Evolutionary conservation across 2,888 invertebrate genomes (phyloP).

Genomic region (Gibbula magus): DNA sequence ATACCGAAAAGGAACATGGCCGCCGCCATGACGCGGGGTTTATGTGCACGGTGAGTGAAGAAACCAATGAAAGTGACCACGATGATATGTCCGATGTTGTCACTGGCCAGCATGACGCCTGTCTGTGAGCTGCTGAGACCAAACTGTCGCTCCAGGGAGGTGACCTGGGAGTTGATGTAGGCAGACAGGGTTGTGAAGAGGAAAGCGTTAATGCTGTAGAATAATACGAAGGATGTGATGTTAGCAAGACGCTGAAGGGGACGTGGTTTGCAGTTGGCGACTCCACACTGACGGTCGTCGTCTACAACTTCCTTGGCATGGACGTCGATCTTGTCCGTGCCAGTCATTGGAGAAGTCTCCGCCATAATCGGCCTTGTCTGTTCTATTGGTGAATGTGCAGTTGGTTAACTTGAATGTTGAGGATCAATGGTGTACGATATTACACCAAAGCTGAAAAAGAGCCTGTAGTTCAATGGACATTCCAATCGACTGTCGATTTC

Average conservation of each 20-base stretch:
- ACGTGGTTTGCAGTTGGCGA: slow-evolving; percentile 44
- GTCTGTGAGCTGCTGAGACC: slow-evolving; percentile 60
- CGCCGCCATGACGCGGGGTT: slow-evolving; percentile 42
- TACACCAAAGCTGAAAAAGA: no score
- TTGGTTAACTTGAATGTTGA: no score
- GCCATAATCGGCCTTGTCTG: no score
- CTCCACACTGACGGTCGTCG: slow-evolving; percentile 37
- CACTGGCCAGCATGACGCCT: slow-evolving; percentile 63
- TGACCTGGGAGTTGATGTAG: slow-evolving; percentile 49
- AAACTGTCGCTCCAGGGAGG: slow-evolving; percentile 63
- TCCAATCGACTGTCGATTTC: no score
- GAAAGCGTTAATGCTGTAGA: slow-evolving; percentile 37
- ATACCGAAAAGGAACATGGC: slow-evolving; percentile 45
- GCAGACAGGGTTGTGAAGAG: slow-evolving; percentile 39
- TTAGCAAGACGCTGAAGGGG: slow-evolving; percentile 41
- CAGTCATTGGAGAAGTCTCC: no score
- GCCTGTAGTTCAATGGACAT: no score
- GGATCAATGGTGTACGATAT: no score
- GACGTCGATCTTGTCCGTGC: neutral
- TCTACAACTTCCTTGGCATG: neutral
- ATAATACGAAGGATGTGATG: slow-evolving; percentile 41
- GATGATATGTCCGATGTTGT: slow-evolving; percentile 61
- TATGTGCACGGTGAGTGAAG: slow-evolving; percentile 42
- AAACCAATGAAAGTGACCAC: slow-evolving; percentile 48
- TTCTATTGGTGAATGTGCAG: no score